These are phyloP conservation scores for Porites cylindrica DNA, from an alignment of 92 coral and sea anemone species.

Conservation along the genomic window DNA sequence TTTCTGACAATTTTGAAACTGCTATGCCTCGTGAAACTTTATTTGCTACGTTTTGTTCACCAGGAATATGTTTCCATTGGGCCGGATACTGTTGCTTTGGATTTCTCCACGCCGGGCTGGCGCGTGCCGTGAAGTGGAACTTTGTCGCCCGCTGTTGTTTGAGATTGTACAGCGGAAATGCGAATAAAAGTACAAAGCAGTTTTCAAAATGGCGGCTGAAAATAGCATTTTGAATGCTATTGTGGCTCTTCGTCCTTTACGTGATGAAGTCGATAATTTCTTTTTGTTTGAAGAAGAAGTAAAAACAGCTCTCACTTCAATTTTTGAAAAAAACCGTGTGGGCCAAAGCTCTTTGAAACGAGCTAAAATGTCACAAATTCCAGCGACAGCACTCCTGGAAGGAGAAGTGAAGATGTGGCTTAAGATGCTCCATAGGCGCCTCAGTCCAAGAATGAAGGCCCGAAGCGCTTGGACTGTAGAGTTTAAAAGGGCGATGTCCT, in stretches of 20 bases:
- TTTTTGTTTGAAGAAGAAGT: constrained; percentile 41
- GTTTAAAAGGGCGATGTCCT: constrained; percentile 38
- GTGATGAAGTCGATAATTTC: constrained; percentile 20
- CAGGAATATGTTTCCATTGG: constrained; percentile 43
- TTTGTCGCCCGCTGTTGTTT: constrained; percentile 26
- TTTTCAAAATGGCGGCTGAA: constrained; percentile 28
- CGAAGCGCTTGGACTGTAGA: constrained; percentile 51
- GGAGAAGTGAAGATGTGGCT: constrained; percentile 55
- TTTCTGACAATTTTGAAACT: background rate
- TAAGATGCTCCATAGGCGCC: constrained; percentile 44
- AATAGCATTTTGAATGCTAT: background rate
- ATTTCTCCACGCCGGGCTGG: constrained; percentile 34
- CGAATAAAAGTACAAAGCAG: background rate
- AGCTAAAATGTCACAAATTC: constrained; percentile 34
- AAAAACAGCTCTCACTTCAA: constrained; percentile 9
- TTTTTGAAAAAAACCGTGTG: constrained; percentile 9
- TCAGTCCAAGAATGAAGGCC: constrained; percentile 52
- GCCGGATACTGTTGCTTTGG: constrained; percentile 32
- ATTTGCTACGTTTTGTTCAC: constrained; percentile 43
- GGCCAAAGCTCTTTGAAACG: constrained; percentile 40
- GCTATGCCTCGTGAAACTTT: background rate
- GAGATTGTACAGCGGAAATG: constrained; percentile 17
- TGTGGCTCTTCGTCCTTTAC: constrained; percentile 28
- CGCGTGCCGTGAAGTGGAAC: constrained; percentile 20
- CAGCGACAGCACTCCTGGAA: constrained; percentile 28